Evolutionary conservation across 2,113 vertebrate genomes (phyloP), one percentile per base, ranked within the genome.

Genomic region (Onychostruthus taczanowskii): DNA sequence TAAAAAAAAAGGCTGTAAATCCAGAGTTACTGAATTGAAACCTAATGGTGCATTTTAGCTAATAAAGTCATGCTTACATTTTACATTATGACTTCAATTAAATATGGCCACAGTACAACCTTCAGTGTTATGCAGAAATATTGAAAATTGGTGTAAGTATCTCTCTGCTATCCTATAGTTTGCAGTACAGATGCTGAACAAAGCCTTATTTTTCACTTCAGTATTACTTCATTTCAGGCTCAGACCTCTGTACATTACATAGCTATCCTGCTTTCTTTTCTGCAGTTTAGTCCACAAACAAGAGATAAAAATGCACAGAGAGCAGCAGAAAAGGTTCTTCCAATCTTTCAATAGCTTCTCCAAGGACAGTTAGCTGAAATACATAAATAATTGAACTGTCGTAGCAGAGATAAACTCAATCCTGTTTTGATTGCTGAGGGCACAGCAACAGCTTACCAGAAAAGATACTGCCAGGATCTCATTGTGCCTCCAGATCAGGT

Each of bases 311-410:
- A 92, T 72, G 56, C 31, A 81, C 28, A 68, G 41, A 78, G 22
- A 90, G 28, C 35, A 72, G 53, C 61, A 78, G 61, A 47, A 80
- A 90, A 84, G 20, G 28, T 86, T 81, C 35, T 88, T 41, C 33
- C 49, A 79, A 10, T 86, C 52, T 83, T n/a, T 58, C 67, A 73
- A 2, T 8, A 47, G n/a, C 55, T 53, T 24, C 8, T 81, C 68
- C 90, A 94, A 93, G 92, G 87, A 68, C 66, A 89, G 39, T 27
- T 39, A 67, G 52, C 73, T 90, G 77, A 89, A 93, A 81, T 74
- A 78, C 44, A 84, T 52, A 90, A 95, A 94, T 90, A 95, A 87
- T n/a, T 92, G 44, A 91, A 84, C 44, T 37, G 21, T 1, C 9
- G 73, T 26, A 94, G 39, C 68, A 44, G 67, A 28, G 33, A 70